Conservation (phyloP, 2,797 vertebrate species). For the Channallabes apus region DNA sequence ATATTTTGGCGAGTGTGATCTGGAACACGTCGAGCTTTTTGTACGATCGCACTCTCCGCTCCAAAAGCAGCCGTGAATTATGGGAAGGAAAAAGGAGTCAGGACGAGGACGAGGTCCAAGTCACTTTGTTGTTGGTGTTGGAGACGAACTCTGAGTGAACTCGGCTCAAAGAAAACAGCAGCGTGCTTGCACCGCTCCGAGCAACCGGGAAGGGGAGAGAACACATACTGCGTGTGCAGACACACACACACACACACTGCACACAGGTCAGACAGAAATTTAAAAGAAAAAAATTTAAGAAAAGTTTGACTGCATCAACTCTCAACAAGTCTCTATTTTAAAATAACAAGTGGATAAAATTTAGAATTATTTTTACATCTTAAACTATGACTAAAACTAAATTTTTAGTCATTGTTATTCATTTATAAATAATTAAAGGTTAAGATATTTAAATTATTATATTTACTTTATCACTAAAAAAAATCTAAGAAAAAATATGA, state of each 20-base stretch:
- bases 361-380: background rate
- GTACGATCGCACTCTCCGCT: conserved; percentile 59
- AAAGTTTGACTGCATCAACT: background rate
- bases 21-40: conserved; percentile 37
- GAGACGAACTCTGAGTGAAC: conserved; percentile 97
- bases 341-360: background rate
- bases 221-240: background rate
- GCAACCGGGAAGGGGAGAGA: conserved; percentile 61
- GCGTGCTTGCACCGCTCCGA: conserved; percentile 60
- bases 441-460: background rate
- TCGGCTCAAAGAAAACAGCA: conserved; percentile 71
- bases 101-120: conserved; percentile 80
- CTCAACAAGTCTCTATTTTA: background rate
- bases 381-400: too few relatives aligned
- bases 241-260: conserved; percentile 5
- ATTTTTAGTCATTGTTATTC: background rate
- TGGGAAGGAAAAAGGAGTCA: conserved; percentile 63
- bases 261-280: background rate
- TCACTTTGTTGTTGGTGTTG: conserved; percentile 85
- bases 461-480: background rate
- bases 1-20: conserved; percentile 32
- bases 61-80: conserved; percentile 65
- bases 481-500: background rate
- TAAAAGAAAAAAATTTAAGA: background rate
- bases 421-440: background rate